Evolutionary conservation across 1,140 invertebrate genomes (phyloP).

Genomic region (Caligus rogercresseyi): DNA sequence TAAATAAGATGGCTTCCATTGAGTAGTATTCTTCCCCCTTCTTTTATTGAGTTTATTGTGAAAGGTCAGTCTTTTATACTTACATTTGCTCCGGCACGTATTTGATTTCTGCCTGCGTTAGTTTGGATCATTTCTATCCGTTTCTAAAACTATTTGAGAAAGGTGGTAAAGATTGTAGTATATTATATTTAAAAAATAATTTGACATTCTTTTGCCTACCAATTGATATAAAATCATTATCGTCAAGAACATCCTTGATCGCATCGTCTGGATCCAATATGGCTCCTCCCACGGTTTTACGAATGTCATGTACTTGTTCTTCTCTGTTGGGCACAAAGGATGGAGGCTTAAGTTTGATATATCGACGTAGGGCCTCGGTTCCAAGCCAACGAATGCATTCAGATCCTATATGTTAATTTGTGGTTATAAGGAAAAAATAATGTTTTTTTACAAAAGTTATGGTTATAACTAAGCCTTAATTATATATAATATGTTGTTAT

Average conservation of each 20-base stretch:
- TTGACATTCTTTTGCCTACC: conserved; percentile 29
- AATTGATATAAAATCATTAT: conserved; percentile 45
- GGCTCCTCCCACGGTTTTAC: conserved; percentile 42
- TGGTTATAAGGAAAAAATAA: too few relatives aligned
- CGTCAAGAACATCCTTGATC: conserved; percentile 39
- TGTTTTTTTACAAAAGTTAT: background rate
- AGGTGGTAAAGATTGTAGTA: conserved; percentile 11
- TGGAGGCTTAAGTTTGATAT: conserved; percentile 30
- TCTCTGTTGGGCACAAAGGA: conserved; percentile 24
- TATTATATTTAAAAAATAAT: background rate
- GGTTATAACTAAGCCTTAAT: background rate
- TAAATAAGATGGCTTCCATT: too few relatives aligned
- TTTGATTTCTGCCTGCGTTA: conserved; percentile 37
- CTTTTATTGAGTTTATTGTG: too few relatives aligned
- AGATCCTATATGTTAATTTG: conserved; percentile 25
- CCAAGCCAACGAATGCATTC: conserved; percentile 35
- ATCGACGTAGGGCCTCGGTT: conserved; percentile 38
- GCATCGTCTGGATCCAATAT: conserved; percentile 41
- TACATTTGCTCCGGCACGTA: conserved; percentile 44
- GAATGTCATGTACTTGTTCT: conserved; percentile 36
- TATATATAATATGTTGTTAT: conserved; percentile 6
- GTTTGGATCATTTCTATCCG: conserved; percentile 35
- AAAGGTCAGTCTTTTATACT: too few relatives aligned
- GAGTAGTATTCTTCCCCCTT: too few relatives aligned
- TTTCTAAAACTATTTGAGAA: conserved; percentile 34